These are phyloP conservation scores for Amphipoea oculea DNA, from an alignment of 2,888 invertebrate genomes.

Conservation along the genomic window DNA sequence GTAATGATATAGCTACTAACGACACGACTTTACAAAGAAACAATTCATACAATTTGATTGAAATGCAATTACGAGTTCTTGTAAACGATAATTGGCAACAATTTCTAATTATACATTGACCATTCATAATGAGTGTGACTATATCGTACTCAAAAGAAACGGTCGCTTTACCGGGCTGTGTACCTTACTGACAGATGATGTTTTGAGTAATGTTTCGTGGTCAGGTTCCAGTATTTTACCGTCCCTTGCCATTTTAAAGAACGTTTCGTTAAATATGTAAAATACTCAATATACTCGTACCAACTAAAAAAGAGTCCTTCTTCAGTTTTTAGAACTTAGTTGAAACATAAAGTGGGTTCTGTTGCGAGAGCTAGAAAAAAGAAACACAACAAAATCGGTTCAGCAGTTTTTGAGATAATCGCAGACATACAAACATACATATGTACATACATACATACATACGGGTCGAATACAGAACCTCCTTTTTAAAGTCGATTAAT, in stretches of 20 bases:
- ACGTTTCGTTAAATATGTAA: too few species aligned
- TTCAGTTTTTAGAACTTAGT: background rate
- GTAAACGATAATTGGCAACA: background rate
- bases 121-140: background rate
- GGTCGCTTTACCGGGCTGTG: background rate
- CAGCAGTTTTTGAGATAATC: too few species aligned
- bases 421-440: too few species aligned
- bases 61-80: slow-evolving; percentile 1
- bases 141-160: background rate
- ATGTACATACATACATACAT: too few species aligned
- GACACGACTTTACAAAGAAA: background rate
- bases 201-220: background rate
- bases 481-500: too few species aligned
- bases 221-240: background rate
- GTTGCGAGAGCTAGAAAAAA: background rate
- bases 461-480: too few species aligned
- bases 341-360: background rate
- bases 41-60: slow-evolving; percentile 12
- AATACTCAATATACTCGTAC: too few species aligned
- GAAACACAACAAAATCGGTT: background rate
- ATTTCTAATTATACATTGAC: background rate
- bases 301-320: background rate
- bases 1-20: background rate
- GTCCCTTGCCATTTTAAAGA: too few species aligned
- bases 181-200: background rate